Conservation (phyloP, 2,113 vertebrate genomes). For the Hippocampus guttulatus region DNA sequence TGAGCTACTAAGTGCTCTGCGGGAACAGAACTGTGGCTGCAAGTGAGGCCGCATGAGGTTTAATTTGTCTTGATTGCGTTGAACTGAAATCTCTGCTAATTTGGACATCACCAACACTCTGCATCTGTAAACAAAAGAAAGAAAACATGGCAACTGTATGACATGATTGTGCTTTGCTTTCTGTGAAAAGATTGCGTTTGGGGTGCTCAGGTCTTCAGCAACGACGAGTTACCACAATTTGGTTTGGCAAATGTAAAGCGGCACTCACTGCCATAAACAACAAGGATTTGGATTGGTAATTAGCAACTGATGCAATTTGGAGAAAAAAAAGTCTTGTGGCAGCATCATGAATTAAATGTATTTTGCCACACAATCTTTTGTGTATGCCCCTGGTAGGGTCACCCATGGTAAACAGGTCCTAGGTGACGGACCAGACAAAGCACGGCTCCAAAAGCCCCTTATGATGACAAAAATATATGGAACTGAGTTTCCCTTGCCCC, state of each 20-base stretch:
- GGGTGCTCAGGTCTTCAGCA: background rate
- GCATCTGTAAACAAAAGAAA: conserved; percentile 41
- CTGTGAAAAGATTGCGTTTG: background rate
- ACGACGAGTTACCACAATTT: too few relatives aligned
- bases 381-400: too few relatives aligned
- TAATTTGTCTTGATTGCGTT: background rate
- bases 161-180: background rate
- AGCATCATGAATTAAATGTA: too few relatives aligned
- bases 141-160: background rate
- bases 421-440: too few relatives aligned
- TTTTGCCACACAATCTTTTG: too few relatives aligned
- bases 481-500: too few relatives aligned
- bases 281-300: background rate
- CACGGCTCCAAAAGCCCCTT: too few relatives aligned
- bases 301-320: background rate
- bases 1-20: conserved; percentile 4
- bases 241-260: background rate
- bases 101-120: conserved; percentile 12
- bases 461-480: too few relatives aligned
- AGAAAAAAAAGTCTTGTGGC: background rate
- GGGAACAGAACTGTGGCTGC: conserved; percentile 15
- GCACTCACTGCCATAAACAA: background rate
- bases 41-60: background rate
- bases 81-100: background rate
- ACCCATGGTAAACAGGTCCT: too few relatives aligned